phyloP scores from a whole-genome alignment of 2,888 invertebrate species.

The Ochlodes sylvanus region DNA sequence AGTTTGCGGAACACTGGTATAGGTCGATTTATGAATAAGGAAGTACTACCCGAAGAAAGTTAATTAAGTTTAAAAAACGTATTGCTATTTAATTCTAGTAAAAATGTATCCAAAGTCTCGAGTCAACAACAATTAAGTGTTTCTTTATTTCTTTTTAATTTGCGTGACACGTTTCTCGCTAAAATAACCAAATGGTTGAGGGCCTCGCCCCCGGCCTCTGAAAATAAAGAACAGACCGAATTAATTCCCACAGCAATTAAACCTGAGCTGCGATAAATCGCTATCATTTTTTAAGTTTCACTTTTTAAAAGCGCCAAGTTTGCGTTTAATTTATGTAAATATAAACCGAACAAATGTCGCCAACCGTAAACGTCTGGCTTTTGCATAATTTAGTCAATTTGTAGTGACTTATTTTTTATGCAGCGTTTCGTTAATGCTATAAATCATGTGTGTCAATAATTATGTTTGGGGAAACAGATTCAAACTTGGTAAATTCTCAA shows the following conservation, averaged over 20 bases:
- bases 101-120: neutral
- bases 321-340: conserved; percentile 20
- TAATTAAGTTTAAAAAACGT: neutral
- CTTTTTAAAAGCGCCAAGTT: conserved; percentile 12
- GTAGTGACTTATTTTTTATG: neutral
- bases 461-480: too few species aligned
- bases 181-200: conserved; percentile 19
- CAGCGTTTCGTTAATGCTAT: too few species aligned
- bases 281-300: conserved; percentile 30
- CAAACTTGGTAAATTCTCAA: too few species aligned
- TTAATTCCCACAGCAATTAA: conserved; percentile 36
- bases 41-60: neutral
- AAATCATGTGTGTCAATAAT: too few species aligned
- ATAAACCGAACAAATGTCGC: conserved; percentile 7
- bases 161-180: conserved; percentile 17
- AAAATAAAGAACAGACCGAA: conserved; percentile 27
- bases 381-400: neutral
- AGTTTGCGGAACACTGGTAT: too few species aligned
- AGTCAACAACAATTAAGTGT: conserved; percentile 19
- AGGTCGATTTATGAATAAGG: too few species aligned
- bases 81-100: neutral
- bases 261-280: conserved; percentile 30
- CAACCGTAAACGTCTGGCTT: neutral
- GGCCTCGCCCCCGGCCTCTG: conserved; percentile 24
- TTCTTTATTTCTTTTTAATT: conserved; percentile 19